Evolutionary conservation across 2,113 vertebrate species (phyloP), one percentile per base, ranked within the genome.

Genomic region (Anguilla rostrata): DNA sequence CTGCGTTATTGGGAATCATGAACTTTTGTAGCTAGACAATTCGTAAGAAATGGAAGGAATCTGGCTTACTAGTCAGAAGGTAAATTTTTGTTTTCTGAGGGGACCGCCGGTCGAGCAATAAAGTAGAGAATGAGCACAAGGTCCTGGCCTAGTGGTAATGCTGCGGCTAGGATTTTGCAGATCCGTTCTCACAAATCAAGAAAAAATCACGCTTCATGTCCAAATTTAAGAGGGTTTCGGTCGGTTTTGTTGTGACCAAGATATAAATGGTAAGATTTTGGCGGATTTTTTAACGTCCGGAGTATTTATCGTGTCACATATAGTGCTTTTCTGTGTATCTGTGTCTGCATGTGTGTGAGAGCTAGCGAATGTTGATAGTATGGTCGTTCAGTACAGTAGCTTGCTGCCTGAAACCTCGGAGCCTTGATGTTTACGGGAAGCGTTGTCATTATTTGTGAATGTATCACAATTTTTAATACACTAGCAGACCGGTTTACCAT

Each of bases 221-320:
- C 90, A 90, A 90, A 66, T 88, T 81, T 91, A 86, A 90, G 78
- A 91, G 90, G 90, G 81, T 91, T 90, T 89, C 91, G 84, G 91
- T 86, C 90, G 92, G 88, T 92, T 94, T 94, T 92, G 88, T 92
- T 88, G 89, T 93, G 92, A 92, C 92, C 94, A 93, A 94, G 90
- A 88, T 92, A 88, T 93, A 93, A 92, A 95, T 94, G 95, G 95
- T 96, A 93, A 95, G 95, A 95, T 93, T 92, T 86, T 90, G 85
- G 75, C 84, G 18, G 89, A 91, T 91, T 85, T 34, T 86, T 88
- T 81, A 87, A 85, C 88, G 89, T 89, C 87, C 71, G 86, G 86
- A 56, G 82, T 85, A 89, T 88, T 87, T 87, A 90, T 91, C 88
- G 91, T 92, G 87, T 90, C 89, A 82, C 88, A 88, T 88, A 89